phyloP scores from a whole-genome alignment of 1,140 invertebrate species.

The Gyrodactylus bullatarudis region DNA sequence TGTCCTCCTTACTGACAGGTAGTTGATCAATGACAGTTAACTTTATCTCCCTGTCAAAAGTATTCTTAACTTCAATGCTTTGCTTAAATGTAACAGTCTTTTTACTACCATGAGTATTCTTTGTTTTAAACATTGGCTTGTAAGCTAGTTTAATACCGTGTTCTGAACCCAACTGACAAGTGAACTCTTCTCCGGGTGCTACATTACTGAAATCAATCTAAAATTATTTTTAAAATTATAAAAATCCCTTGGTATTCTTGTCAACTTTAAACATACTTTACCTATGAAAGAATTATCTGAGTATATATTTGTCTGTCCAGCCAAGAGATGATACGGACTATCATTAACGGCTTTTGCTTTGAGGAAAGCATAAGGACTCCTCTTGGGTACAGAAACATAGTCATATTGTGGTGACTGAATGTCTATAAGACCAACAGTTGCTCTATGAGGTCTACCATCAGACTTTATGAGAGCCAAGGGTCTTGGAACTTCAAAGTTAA shows the following conservation, averaged over 20 bases:
- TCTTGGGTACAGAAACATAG: slow-evolving; percentile 17
- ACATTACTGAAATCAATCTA: slow-evolving; percentile 16
- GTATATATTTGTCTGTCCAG: slow-evolving; percentile 18
- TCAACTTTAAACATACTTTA: slow-evolving; percentile 17
- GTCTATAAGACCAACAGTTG: slow-evolving; percentile 16
- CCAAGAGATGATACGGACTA: slow-evolving; percentile 15
- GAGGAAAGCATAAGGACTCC: slow-evolving; percentile 16
- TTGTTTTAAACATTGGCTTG: slow-evolving; percentile 15
- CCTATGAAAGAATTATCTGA: slow-evolving; percentile 21
- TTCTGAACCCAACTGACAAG: slow-evolving; percentile 20
- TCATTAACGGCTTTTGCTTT: slow-evolving; percentile 17
- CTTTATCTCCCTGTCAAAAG: slow-evolving; percentile 12
- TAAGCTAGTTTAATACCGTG: slow-evolving; percentile 17
- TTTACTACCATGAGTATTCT: slow-evolving; percentile 11
- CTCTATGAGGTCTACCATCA: background rate
- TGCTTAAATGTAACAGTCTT: slow-evolving; percentile 14
- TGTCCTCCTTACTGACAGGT: slow-evolving; percentile 18
- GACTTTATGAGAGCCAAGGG: background rate
- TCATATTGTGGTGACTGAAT: slow-evolving; percentile 15
- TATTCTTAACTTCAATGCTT: slow-evolving; percentile 17
- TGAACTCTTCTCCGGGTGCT: slow-evolving; percentile 16
- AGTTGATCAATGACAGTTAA: slow-evolving; percentile 16
- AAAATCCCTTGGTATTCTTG: too few species aligned
- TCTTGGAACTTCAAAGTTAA: background rate
- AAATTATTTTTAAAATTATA: too few species aligned